phyloP scores from a whole-genome alignment of 2,797 vertebrate species.

The Lagorchestes hirsutus region DNA sequence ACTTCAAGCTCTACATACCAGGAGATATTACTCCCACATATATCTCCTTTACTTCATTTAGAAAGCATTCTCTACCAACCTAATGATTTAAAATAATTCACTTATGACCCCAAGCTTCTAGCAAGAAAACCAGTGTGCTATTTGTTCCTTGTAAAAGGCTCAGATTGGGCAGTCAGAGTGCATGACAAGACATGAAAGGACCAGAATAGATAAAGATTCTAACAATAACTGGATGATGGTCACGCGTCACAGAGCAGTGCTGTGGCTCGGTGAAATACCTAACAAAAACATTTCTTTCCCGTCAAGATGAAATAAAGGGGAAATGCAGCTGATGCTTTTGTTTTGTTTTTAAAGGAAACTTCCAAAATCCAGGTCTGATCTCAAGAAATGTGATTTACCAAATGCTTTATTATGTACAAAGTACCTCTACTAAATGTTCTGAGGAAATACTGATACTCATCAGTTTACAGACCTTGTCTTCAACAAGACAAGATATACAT shows the following conservation, averaged over 20 bases:
- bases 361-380: background rate
- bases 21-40: slow-evolving; percentile 22
- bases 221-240: background rate
- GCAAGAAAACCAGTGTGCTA: background rate
- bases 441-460: background rate
- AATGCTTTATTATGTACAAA: background rate
- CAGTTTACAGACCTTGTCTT: background rate
- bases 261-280: background rate
- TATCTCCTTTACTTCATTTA: slow-evolving; percentile 37
- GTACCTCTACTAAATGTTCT: background rate
- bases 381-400: background rate
- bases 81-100: slow-evolving; percentile 22
- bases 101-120: slow-evolving; percentile 8
- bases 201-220: background rate
- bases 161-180: background rate
- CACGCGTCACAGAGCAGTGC: background rate
- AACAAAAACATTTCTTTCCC: background rate
- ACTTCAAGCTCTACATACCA: background rate
- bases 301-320: background rate
- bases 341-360: background rate
- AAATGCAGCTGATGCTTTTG: background rate
- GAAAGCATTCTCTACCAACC: slow-evolving; percentile 15
- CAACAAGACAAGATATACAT: background rate
- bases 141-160: background rate
- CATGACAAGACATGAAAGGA: background rate